These are phyloP conservation scores for Calameuta idolon DNA, from an alignment of 2,888 invertebrate genomes.

Conservation along the genomic window DNA sequence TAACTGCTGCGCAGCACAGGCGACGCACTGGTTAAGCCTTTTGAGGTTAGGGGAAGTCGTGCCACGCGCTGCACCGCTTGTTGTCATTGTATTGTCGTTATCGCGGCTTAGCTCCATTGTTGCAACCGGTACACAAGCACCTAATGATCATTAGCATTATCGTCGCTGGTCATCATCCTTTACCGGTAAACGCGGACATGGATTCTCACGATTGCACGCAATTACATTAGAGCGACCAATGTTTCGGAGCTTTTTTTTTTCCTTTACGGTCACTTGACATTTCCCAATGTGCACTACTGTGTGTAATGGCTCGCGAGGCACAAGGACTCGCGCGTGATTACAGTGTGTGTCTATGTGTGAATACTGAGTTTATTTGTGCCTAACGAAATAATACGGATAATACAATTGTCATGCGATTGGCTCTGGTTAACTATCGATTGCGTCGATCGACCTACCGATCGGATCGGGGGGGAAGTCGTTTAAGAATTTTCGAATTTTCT, in stretches of 20 bases:
- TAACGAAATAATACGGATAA: not conserved
- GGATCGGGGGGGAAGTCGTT: too few relatives aligned
- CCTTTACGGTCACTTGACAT: not conserved
- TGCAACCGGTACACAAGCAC: not conserved
- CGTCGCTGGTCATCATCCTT: slow-evolving; percentile 26
- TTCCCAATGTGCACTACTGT: not conserved
- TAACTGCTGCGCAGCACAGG: not conserved
- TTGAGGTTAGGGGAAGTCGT: not conserved
- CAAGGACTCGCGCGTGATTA: not conserved
- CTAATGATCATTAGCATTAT: slow-evolving; percentile 24
- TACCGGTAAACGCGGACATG: slow-evolving; percentile 27
- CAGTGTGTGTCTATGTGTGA: not conserved
- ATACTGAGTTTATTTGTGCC: not conserved
- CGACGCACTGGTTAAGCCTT: not conserved
- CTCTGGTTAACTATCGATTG: not conserved
- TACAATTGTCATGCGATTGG: not conserved
- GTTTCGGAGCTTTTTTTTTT: not conserved
- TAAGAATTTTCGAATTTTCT: not conserved
- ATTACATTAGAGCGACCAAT: slow-evolving; percentile 16
- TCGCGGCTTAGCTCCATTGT: not conserved
- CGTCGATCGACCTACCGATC: too few relatives aligned
- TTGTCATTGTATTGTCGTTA: slow-evolving; percentile 4
- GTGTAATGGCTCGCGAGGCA: not conserved
- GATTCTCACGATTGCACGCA: slow-evolving; percentile 5
- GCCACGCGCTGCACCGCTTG: not conserved